Conservation (phyloP, 2,888 invertebrate species). For the Sepioteuthis lessoniana region DNA sequence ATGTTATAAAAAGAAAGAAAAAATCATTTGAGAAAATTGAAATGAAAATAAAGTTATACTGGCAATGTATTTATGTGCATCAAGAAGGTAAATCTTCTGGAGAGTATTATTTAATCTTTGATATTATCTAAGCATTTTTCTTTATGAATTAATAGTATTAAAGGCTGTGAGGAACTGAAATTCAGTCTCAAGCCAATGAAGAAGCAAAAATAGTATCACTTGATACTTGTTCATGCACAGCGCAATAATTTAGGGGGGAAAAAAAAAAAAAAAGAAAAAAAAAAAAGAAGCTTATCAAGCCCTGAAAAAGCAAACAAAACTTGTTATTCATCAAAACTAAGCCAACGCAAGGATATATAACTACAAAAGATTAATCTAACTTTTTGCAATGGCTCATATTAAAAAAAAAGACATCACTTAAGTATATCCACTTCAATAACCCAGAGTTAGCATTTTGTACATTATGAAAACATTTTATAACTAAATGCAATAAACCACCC, state of each 20-base stretch:
- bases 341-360: neutral
- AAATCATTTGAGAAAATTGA: neutral
- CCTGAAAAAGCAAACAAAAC: neutral
- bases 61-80: neutral
- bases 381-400: neutral
- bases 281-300: neutral
- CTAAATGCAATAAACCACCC: neutral
- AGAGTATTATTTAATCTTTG: neutral
- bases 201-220: neutral
- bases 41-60: neutral
- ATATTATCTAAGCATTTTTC: neutral
- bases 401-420: too few species aligned
- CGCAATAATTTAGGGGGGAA: neutral
- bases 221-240: neutral
- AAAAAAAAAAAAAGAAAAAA: too few species aligned
- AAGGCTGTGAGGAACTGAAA: constrained; percentile 33
- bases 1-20: neutral
- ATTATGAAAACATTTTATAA: neutral
- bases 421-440: neutral
- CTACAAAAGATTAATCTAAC: neutral
- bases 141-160: neutral
- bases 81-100: neutral
- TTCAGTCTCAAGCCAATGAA: neutral
- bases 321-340: constrained; percentile 13
- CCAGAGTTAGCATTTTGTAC: neutral